phyloP scores from a whole-genome alignment of 2,797 vertebrate species.

The Macroramphosus scolopax region DNA sequence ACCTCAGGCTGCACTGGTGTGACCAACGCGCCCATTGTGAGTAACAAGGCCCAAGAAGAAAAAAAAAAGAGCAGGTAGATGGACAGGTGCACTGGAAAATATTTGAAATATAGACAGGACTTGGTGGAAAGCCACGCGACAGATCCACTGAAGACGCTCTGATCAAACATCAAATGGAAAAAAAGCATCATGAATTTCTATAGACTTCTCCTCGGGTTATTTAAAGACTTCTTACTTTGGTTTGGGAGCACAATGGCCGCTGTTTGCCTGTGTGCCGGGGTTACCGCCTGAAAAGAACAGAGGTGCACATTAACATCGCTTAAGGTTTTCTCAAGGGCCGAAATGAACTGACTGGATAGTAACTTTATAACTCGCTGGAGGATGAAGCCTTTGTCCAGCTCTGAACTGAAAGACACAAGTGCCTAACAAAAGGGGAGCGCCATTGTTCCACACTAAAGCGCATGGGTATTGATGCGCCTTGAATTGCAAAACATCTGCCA shows the following conservation, averaged over 20 bases:
- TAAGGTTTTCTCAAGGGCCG: conserved; percentile 79
- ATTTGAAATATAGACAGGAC: conserved; percentile 49
- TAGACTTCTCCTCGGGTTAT: conserved; percentile 74
- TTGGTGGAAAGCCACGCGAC: conserved; percentile 74
- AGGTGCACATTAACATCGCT: conserved; percentile 84
- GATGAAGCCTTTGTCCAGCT: conserved; percentile 79
- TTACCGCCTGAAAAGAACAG: conserved; percentile 77
- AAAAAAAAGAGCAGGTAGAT: conserved; percentile 53
- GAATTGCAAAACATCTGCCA: conserved; percentile 87
- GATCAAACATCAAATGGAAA: conserved; percentile 78
- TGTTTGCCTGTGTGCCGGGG: conserved; percentile 78
- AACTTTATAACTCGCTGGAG: conserved; percentile 86
- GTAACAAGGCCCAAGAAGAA: conserved; percentile 20
- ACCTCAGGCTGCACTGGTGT: conserved; percentile 45
- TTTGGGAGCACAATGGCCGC: conserved; percentile 72
- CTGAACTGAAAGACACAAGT: conserved; percentile 76
- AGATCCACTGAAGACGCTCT: conserved; percentile 60
- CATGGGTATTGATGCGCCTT: conserved; percentile 79
- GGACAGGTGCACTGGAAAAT: conserved; percentile 51
- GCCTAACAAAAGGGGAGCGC: conserved; percentile 74
- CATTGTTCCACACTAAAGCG: conserved; percentile 78
- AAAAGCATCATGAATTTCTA: conserved; percentile 82
- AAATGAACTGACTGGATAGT: conserved; percentile 84
- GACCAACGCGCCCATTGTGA: conserved; percentile 57
- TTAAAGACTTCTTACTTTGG: conserved; percentile 78